phyloP scores from a whole-genome alignment of 2,113 vertebrate genomes.

The Verasper variegatus region DNA sequence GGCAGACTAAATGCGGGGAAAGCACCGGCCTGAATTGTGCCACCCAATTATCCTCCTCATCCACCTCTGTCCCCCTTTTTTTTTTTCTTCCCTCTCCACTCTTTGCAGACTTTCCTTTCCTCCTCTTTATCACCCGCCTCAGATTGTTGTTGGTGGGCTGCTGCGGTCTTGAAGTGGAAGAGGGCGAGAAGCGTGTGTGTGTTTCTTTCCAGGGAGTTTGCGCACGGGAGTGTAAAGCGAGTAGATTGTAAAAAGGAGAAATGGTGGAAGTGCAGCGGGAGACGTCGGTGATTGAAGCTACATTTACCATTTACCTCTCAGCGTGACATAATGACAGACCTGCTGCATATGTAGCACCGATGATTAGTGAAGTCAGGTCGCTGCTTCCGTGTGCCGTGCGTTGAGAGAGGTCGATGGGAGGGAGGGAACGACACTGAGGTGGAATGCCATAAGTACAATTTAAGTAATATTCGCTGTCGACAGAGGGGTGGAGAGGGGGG shows the following conservation, averaged over 20 bases:
- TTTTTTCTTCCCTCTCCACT: background rate
- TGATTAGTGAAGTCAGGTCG: slow-evolving; percentile 26
- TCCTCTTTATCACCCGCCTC: slow-evolving; percentile 39
- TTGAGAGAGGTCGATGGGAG: background rate
- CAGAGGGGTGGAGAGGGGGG: slow-evolving; percentile 10
- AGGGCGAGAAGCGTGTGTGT: slow-evolving; percentile 17
- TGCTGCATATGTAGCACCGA: slow-evolving; percentile 35
- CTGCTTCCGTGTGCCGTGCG: slow-evolving; percentile 34
- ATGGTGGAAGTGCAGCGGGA: slow-evolving; percentile 3
- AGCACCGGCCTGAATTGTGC: slow-evolving; percentile 56
- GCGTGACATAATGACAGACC: slow-evolving; percentile 14
- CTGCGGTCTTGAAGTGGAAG: slow-evolving; percentile 48
- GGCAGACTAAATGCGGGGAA: slow-evolving; percentile 57
- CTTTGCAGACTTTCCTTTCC: slow-evolving; percentile 25
- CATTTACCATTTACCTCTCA: slow-evolving; percentile 28
- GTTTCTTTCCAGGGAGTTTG: slow-evolving; percentile 20
- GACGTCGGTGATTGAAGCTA: slow-evolving; percentile 28
- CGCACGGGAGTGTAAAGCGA: slow-evolving; percentile 20
- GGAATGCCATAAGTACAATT: slow-evolving; percentile 39
- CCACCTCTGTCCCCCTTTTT: slow-evolving; percentile 23
- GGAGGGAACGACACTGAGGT: slow-evolving; percentile 21
- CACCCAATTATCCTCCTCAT: slow-evolving; percentile 59
- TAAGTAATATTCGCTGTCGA: slow-evolving; percentile 8
- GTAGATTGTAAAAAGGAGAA: slow-evolving; percentile 6
- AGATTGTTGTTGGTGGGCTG: slow-evolving; percentile 52